Conservation (phyloP, 2,797 vertebrate species). For the Hydrocynus forskahlii region DNA sequence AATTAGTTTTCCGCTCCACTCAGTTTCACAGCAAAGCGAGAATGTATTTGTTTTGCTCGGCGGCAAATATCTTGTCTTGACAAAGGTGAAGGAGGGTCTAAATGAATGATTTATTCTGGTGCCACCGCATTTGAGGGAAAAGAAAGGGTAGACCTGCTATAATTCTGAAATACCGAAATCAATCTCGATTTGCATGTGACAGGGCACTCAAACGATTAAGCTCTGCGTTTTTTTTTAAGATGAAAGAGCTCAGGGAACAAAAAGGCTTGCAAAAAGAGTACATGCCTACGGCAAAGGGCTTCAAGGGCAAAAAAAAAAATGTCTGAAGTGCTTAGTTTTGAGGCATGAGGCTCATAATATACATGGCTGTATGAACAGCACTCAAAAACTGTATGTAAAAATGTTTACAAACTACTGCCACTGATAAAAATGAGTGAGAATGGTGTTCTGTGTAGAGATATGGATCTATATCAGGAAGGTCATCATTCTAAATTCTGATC, state of each 20-base stretch:
- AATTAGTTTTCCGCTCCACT: slow-evolving; percentile 53
- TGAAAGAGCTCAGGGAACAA: slow-evolving; percentile 19
- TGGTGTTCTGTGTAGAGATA: background rate
- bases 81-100: slow-evolving; percentile 41
- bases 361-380: background rate
- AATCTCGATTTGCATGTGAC: slow-evolving; percentile 48
- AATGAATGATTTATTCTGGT: slow-evolving; percentile 55
- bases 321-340: slow-evolving; percentile 4
- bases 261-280: slow-evolving; percentile 6
- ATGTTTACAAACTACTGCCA: background rate
- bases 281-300: background rate
- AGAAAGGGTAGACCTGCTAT: slow-evolving; percentile 26
- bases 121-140: slow-evolving; percentile 32
- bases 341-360: background rate
- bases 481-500: slow-evolving; percentile 8
- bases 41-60: slow-evolving; percentile 45
- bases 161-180: slow-evolving; percentile 42
- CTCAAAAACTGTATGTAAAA: background rate
- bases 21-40: slow-evolving; percentile 36
- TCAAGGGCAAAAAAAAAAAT: background rate
- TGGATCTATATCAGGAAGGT: background rate
- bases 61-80: slow-evolving; percentile 49
- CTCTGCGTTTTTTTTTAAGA: slow-evolving; percentile 27
- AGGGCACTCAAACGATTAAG: slow-evolving; percentile 21
- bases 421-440: background rate